Evolutionary conservation across 2,888 invertebrate species (phyloP), one percentile per base, ranked within the genome.

Genomic region (Drosophila fulvimacula): DNA sequence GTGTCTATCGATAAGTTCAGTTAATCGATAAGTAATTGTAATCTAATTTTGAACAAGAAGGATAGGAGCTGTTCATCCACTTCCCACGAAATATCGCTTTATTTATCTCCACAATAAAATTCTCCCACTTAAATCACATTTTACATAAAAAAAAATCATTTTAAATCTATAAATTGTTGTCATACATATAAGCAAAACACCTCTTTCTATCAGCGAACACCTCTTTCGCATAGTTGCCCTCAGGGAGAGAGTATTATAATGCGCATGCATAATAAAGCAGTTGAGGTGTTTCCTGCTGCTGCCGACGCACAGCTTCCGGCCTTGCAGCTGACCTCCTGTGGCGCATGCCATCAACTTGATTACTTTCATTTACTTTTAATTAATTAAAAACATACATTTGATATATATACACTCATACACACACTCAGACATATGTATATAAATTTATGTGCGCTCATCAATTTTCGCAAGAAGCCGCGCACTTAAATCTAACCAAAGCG

Each of bases 291-390:
- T 39, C 19, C 52, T 34, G 38, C 15, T 13, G n/a, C 19, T 9
- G 19, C 19, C 7, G 53, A 30, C 34, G 10, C 24, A 21, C 49
- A 27, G 59, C 24, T 53, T 32, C 27, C 55, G 55, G 24, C 30
- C 38, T 44, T 24, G 15, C 11, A 32, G 42, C 15, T 79, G 67
- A 57, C 57, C 77, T 77, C 41, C 52, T 53, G 39, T 48, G 21
- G 39, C 32, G 55, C 71, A 36, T 42, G 88, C 85, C 81, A 89
- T 83, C 88, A 89, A 73, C 80, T 79, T 79, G 89, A 89, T 83
- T 85, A 86, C 83, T 79, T 88, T 72, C 79, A 82, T 89, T 85
- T 83, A 82, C 73, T 83, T 89, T 89, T 79, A 89, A 89, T 82
- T 83, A 85, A 89, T 89, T 88, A 79, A 85, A 83, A 89, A 69